Conservation (phyloP, 2,888 invertebrate species). For the Gonocerus acuteangulatus region DNA sequence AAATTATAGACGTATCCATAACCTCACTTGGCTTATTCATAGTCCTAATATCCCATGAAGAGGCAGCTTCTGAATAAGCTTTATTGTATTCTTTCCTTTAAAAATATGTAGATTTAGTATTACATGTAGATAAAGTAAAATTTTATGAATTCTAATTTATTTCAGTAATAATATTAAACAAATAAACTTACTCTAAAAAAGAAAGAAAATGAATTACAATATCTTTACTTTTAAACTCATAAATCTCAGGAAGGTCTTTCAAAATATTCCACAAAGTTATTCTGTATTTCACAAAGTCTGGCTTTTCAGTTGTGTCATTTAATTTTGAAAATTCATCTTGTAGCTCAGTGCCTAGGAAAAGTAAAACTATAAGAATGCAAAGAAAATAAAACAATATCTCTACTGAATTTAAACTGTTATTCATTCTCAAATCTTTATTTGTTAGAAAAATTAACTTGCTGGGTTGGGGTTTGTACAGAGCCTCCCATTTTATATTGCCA, state of each 20-base stretch:
- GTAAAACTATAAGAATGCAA: neutral
- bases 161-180: neutral
- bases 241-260: conserved; percentile 61
- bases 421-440: no score
- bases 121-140: neutral
- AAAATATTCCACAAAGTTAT: conserved; percentile 74
- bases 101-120: neutral
- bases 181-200: conserved; percentile 59
- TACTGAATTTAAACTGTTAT: no score
- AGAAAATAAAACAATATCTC: no score
- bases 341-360: conserved; percentile 40
- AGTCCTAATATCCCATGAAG: conserved; percentile 50
- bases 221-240: conserved; percentile 73
- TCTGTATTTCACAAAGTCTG: conserved; percentile 69
- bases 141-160: neutral
- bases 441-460: no score
- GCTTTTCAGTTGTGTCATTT: conserved; percentile 48
- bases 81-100: conserved; percentile 53
- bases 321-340: conserved; percentile 40
- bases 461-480: no score
- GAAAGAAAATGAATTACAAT: conserved; percentile 70
- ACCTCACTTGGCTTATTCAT: no score
- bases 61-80: conserved; percentile 51
- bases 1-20: no score
- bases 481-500: no score